phyloP scores from a whole-genome alignment of 2,797 vertebrate genomes.

The Gobionotothen gibberifrons region DNA sequence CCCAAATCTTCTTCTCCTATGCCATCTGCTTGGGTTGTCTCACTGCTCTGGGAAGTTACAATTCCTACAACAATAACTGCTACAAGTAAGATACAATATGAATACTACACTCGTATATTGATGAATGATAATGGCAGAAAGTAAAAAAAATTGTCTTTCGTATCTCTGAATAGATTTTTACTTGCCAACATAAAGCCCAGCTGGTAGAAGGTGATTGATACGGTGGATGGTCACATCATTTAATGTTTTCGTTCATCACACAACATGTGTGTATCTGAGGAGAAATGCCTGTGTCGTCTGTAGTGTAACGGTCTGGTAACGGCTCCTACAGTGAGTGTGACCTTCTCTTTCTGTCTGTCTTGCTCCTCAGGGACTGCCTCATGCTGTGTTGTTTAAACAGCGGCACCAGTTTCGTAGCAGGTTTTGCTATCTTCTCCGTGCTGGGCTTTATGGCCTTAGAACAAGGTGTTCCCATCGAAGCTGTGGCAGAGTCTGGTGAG shows the following conservation, averaged over 20 bases:
- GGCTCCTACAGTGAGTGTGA: slow-evolving; percentile 26
- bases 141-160: too few species aligned
- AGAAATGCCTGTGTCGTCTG: slow-evolving; percentile 1
- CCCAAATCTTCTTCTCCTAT: slow-evolving; percentile 99
- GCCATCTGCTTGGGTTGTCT: slow-evolving; percentile 98
- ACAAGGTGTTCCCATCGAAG: slow-evolving; percentile 96
- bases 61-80: slow-evolving; percentile 98
- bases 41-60: slow-evolving; percentile 97
- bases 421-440: slow-evolving; percentile 99
- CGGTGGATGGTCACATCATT: not conserved
- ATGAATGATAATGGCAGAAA: not conserved
- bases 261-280: not conserved
- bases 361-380: slow-evolving; percentile 91
- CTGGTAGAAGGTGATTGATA: not conserved
- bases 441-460: slow-evolving; percentile 99
- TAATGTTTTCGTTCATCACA: not conserved
- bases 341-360: slow-evolving; percentile 20
- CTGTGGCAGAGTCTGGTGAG: slow-evolving; percentile 97
- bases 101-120: too few species aligned
- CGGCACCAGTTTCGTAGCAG: slow-evolving; percentile 97
- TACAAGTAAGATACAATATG: slow-evolving; percentile 90
- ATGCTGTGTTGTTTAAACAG: slow-evolving; percentile 99
- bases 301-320: not conserved
- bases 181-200: not conserved
- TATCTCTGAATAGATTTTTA: not conserved